Base-by-base conservation (phyloP, 2,888 invertebrate species). In the Melanchra persicariae region DNA sequence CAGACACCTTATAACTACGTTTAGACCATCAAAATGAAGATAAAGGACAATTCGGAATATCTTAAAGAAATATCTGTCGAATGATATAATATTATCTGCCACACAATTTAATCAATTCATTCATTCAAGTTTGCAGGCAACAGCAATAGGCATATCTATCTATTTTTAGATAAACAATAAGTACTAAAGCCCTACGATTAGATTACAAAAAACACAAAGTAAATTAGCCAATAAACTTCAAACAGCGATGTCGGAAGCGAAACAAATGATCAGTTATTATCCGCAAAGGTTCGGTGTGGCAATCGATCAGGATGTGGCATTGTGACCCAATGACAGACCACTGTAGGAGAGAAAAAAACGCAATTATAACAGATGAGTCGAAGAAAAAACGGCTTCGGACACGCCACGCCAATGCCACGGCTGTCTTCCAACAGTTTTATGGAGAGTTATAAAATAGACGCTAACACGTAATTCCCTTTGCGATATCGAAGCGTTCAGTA, bases 251-350 rank as follows among this genome's bases (percentile, higher is more conserved):
- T 85, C 88, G 88, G 86, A 87, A 87, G 86, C 84, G 65, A 73
- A 82, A 74, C 75, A 79, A 87, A 83, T 68, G 57, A 70, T 70
- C 67, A 52, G 74, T 79, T 77, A 84, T 83, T 79, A 84, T 77
- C 80, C 77, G 69, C 79, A 80, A 72, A 75, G 80, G 78, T 80
- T 81, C 63, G 70, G 80, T 90, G 88, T 81, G 72, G 89, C 87
- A 90, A 90, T 90, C 86, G 84, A 89, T 88, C 88, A 90, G 90
- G 90, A 90, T 90, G 88, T 85, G 74, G 68, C 80, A 85, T 86
- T 86, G 85, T 74, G 70, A 66, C 64, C 79, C 79, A 83, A 84
- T 83, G 83, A 81, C 81, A 70, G 73, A 65, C 70, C 63, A 54
- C 64, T 61, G 70, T 78, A 74, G 37, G 72, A 78, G 82, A 83